phyloP scores from a whole-genome alignment of 2,888 invertebrate genomes.

The Aromia moschata region DNA sequence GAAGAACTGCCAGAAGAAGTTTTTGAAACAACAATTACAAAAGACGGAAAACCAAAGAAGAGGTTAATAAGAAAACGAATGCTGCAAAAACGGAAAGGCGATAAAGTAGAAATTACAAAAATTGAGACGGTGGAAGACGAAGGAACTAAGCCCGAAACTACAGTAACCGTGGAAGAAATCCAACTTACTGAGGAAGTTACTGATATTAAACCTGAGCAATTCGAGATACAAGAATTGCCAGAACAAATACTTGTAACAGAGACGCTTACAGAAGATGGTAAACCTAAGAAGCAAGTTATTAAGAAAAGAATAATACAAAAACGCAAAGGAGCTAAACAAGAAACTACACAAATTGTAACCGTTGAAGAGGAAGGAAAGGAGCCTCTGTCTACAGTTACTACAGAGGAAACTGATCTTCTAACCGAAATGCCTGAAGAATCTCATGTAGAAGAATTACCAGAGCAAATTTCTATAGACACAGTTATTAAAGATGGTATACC shows the following conservation, averaged over 20 bases:
- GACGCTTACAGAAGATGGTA: constrained; percentile 58
- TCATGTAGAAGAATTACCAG: constrained; percentile 48
- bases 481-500: constrained; percentile 58
- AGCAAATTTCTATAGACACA: constrained; percentile 49
- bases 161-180: constrained; percentile 53
- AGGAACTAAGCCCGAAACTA: constrained; percentile 60
- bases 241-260: constrained; percentile 48
- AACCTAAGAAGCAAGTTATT: constrained; percentile 46
- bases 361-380: constrained; percentile 60
- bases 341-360: constrained; percentile 50
- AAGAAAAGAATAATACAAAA: constrained; percentile 63
- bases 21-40: constrained; percentile 55
- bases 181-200: constrained; percentile 44
- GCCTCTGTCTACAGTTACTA: constrained; percentile 58
- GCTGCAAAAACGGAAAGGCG: constrained; percentile 60
- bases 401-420: constrained; percentile 50
- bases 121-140: constrained; percentile 56
- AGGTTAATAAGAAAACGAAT: constrained; percentile 59
- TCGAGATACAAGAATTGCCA: constrained; percentile 47
- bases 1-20: constrained; percentile 56
- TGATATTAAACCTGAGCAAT: constrained; percentile 14
- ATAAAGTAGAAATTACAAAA: constrained; percentile 56
- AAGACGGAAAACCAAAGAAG: constrained; percentile 61
- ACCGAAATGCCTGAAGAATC: constrained; percentile 27
- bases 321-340: constrained; percentile 56